These are phyloP conservation scores for Drosophila eohydei DNA, from an alignment of 2,888 invertebrate species.

Conservation along the genomic window DNA sequence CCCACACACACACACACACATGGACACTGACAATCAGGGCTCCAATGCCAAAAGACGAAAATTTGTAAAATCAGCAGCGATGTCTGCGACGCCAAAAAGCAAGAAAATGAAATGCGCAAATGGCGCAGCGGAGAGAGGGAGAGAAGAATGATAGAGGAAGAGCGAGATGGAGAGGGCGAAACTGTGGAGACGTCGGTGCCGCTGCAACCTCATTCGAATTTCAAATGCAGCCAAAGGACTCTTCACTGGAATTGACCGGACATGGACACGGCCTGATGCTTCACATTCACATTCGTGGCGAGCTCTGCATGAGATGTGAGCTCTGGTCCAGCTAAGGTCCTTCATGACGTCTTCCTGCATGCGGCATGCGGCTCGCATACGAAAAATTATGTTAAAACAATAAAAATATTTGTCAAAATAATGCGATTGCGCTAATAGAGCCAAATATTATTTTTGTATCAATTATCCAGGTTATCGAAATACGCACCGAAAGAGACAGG, in stretches of 20 bases:
- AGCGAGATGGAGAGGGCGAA: constrained; percentile 13
- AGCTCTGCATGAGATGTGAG: constrained; percentile 8
- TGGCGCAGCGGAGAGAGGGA: background rate
- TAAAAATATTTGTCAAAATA: constrained; percentile 83
- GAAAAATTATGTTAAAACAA: constrained; percentile 83
- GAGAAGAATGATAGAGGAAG: background rate
- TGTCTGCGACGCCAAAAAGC: constrained; percentile 26
- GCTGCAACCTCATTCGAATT: constrained; percentile 73
- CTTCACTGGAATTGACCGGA: constrained; percentile 23
- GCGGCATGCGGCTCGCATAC: constrained; percentile 53
- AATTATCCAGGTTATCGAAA: constrained; percentile 67
- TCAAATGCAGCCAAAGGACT: constrained; percentile 65
- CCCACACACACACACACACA: constrained; percentile 27
- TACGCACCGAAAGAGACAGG: constrained; percentile 32
- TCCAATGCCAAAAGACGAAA: constrained; percentile 66
- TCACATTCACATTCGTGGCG: constrained; percentile 16
- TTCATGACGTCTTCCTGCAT: constrained; percentile 16
- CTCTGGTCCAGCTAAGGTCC: constrained; percentile 24
- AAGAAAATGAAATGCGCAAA: constrained; percentile 56
- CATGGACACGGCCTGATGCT: constrained; percentile 26
- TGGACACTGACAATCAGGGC: constrained; percentile 45
- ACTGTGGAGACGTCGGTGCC: constrained; percentile 4
- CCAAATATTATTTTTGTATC: constrained; percentile 81
- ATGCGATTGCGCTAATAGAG: constrained; percentile 83
- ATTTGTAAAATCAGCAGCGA: constrained; percentile 75